phyloP scores from a whole-genome alignment of 1,140 invertebrate genomes.

The Phocides pigmalion region DNA sequence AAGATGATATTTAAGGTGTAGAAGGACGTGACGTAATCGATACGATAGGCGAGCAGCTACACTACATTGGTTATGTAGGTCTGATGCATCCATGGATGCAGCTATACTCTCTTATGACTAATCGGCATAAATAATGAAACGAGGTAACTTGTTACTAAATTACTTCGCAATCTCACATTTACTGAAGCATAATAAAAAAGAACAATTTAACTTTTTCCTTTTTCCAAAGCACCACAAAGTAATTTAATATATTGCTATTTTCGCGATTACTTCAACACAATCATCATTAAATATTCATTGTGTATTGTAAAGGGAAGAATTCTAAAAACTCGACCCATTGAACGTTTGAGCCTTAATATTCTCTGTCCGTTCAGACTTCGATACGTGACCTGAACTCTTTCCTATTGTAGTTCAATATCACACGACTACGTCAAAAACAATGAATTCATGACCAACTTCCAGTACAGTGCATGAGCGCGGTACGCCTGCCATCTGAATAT shows the following conservation, averaged over 20 bases:
- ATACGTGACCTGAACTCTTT: conserved; percentile 80
- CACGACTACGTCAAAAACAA: conserved; percentile 78
- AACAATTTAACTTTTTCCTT: conserved; percentile 3
- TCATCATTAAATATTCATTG: conserved; percentile 60
- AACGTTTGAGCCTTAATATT: conserved; percentile 76
- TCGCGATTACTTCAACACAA: conserved; percentile 30
- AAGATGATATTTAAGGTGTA: conserved; percentile 35
- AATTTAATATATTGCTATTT: conserved; percentile 19
- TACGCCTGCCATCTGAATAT: conserved; percentile 60
- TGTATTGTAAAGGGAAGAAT: conserved; percentile 66
- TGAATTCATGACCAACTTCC: conserved; percentile 78
- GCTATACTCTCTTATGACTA: conserved; percentile 33
- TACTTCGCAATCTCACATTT: conserved; percentile 29
- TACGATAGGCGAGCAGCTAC: conserved; percentile 60
- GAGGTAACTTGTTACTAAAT: conserved; percentile 32
- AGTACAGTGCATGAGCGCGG: conserved; percentile 61
- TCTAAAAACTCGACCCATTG: conserved; percentile 78
- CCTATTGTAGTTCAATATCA: conserved; percentile 76
- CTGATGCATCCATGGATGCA: conserved; percentile 50
- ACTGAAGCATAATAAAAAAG: conserved; percentile 14
- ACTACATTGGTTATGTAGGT: conserved; percentile 71
- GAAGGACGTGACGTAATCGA: conserved; percentile 60
- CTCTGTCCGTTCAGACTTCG: conserved; percentile 56
- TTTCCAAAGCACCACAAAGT: not conserved
- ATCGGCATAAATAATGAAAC: conserved; percentile 34